phyloP scores from a whole-genome alignment of 2,113 vertebrate genomes.

The Nothocercus nigrocapillus region DNA sequence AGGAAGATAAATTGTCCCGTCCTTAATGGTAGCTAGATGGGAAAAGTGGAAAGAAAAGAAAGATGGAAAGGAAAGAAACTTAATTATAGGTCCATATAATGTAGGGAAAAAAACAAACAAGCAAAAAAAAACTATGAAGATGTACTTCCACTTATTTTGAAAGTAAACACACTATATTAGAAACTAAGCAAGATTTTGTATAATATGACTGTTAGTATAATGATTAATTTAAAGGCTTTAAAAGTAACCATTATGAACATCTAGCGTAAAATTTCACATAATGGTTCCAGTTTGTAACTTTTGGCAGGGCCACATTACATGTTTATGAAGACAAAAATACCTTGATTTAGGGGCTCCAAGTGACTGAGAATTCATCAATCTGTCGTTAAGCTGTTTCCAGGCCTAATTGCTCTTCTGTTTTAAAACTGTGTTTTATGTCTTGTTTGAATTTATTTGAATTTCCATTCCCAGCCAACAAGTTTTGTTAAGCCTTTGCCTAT shows the following conservation, averaged over 20 bases:
- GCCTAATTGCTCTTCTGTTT: background rate
- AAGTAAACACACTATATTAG: constrained; percentile 2
- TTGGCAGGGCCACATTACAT: background rate
- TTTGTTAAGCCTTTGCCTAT: background rate
- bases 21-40: background rate
- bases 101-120: no score
- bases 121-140: background rate
- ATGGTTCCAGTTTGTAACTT: background rate
- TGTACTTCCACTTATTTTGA: constrained; percentile 45
- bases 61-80: background rate
- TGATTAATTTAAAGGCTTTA: background rate
- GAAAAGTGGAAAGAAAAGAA: background rate
- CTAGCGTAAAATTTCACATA: background rate
- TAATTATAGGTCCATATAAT: background rate
- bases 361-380: background rate
- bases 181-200: background rate
- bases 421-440: constrained; percentile 3
- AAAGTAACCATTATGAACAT: background rate
- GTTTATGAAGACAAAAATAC: background rate
- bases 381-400: constrained; percentile 15
- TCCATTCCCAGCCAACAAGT: background rate
- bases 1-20: background rate
- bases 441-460: constrained; percentile 2
- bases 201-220: background rate
- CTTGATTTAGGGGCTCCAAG: background rate